A percentile compares a stretch with the other conserved stretches of the same genome.
Conservation (phyloP, 2,888 invertebrate genomes). For the Stenurella melanura region DNA sequence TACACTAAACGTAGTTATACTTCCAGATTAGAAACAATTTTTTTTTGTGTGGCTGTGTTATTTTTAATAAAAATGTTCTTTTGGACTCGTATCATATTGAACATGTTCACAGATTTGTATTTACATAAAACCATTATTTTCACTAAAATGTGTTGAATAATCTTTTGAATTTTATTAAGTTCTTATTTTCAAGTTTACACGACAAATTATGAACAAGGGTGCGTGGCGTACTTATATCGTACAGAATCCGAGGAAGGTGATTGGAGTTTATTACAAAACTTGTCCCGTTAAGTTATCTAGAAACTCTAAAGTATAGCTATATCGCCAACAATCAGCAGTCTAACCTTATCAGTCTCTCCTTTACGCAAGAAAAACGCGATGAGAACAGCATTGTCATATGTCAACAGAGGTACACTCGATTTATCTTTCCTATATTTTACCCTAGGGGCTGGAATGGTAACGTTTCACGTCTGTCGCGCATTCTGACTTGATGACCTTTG, state of each 20-base stretch:
- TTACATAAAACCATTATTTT: no score
- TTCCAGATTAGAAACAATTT: no score
- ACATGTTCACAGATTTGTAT: no score
- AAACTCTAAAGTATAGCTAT: constrained; percentile 39
- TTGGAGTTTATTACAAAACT: constrained; percentile 21
- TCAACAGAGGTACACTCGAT: constrained; percentile 70
- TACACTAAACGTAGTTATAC: no score
- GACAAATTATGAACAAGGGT: neutral
- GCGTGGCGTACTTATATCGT: neutral
- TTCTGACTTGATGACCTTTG: constrained; percentile 59
- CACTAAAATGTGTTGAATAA: no score
- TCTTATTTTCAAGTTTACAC: neutral
- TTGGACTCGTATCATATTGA: no score
- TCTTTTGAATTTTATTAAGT: neutral
- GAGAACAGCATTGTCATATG: constrained; percentile 70
- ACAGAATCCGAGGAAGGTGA: neutral
- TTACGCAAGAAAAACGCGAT: constrained; percentile 56
- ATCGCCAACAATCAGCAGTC: constrained; percentile 52
- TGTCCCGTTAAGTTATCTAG: constrained; percentile 29
- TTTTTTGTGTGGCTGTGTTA: no score
- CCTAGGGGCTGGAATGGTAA: constrained; percentile 65
- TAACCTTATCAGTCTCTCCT: constrained; percentile 59
- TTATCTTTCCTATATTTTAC: constrained; percentile 71
- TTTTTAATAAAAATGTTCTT: no score
- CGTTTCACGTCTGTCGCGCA: constrained; percentile 65